Percentiles rank a stretch among this genome's conserved stretches.
Evolutionary conservation across 2,113 vertebrate species (phyloP).

Genomic region (Mionectes macconnelli): DNA sequence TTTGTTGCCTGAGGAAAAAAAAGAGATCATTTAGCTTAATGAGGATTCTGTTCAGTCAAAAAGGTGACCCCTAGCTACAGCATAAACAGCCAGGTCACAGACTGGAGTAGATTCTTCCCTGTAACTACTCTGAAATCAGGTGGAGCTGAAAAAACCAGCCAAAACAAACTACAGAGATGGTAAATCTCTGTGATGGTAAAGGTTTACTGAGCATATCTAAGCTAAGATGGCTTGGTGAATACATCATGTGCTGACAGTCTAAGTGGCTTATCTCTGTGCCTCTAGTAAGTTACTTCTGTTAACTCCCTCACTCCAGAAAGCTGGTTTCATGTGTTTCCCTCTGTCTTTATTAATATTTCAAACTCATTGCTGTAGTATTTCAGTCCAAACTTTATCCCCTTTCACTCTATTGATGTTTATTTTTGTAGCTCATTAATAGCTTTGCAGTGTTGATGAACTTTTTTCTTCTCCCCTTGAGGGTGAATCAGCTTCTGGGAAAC

Average conservation of each 20-base stretch:
- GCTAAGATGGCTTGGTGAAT: not conserved
- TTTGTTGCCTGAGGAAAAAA: not conserved
- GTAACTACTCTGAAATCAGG: not conserved
- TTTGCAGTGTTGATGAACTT: not conserved
- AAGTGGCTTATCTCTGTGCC: constrained; percentile 7
- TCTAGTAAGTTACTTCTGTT: not conserved
- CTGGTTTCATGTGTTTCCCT: not conserved
- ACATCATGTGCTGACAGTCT: not conserved
- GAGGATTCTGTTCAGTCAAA: not conserved
- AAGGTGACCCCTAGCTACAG: constrained; percentile 18
- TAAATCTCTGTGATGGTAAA: not conserved
- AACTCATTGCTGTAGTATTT: not conserved
- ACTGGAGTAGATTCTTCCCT: not conserved
- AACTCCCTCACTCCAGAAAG: not conserved
- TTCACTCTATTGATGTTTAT: not conserved
- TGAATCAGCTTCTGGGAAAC: not conserved
- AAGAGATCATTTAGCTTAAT: not conserved
- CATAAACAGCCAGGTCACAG: not conserved
- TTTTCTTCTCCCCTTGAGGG: not conserved
- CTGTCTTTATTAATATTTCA: not conserved
- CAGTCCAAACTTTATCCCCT: not conserved
- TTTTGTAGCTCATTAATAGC: not conserved
- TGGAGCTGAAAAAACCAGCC: not conserved
- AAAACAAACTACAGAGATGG: not conserved
- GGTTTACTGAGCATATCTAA: constrained; percentile 26